Evolutionary conservation across 2,888 invertebrate species (phyloP).

Genomic region (Hirudinaria manillensis): DNA sequence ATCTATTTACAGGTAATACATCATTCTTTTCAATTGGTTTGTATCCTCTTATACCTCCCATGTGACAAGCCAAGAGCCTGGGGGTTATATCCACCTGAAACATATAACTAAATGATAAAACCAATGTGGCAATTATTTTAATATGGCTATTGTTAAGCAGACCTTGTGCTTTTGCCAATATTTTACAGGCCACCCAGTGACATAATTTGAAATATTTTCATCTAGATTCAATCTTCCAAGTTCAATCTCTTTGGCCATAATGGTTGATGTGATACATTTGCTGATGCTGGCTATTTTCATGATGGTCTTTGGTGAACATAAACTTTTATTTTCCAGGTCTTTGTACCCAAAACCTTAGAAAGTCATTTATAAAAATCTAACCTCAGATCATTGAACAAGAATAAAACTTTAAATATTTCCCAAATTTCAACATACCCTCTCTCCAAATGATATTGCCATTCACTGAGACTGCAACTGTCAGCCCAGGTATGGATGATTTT

Average conservation of each 20-base stretch:
- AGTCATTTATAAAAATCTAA: neutral
- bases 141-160: neutral
- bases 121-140: neutral
- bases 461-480: conserved; percentile 56
- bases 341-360: conserved; percentile 16
- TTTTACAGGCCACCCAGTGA: conserved; percentile 41
- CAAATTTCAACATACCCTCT: conserved; percentile 48
- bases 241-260: conserved; percentile 58
- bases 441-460: conserved; percentile 56
- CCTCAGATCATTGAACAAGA: neutral
- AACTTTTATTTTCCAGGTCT: conserved; percentile 7
- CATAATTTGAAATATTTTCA: conserved; percentile 57
- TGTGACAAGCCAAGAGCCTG: conserved; percentile 58
- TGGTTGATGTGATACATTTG: conserved; percentile 60
- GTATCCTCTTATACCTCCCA: conserved; percentile 60
- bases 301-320: conserved; percentile 3
- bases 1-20: neutral
- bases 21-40: conserved; percentile 28
- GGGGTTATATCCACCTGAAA: conserved; percentile 56
- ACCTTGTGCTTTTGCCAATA: conserved; percentile 1
- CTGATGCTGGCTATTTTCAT: conserved; percentile 57
- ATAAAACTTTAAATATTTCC: neutral
- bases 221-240: conserved; percentile 59
- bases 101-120: neutral
- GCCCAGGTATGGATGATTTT: conserved; percentile 54